Evolutionary conservation across 2,797 vertebrate genomes (phyloP), one percentile per base, ranked within the genome.

Genomic region (Hafferia zeledoni): DNA sequence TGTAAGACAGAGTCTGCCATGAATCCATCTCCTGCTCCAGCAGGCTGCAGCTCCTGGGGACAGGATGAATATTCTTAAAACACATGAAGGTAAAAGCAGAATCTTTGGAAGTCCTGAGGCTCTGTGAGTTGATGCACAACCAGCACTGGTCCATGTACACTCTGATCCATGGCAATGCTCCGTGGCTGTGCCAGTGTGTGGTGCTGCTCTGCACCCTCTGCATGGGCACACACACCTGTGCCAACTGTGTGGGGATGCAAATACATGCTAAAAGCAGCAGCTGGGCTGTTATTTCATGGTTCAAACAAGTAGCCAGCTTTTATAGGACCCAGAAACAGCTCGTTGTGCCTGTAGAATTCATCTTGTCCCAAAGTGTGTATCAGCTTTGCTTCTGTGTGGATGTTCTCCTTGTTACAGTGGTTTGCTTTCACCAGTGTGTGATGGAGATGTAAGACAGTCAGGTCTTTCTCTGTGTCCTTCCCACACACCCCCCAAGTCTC

Each of bases 81-180:
- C 3, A 9, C 9, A 6, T 0, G 4, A 56, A 64, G 67, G 7
- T 35, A 10, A 82, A 60, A 72, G 18, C 41, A 56, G 61, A 19
- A 16, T 37, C 19, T 37, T 49, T 8, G 8, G 5, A 28, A 65
- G n/a, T 17, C n/a, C 41, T 27, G 17, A 3, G 19, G 44, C 24
- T 43, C 24, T 5, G 3, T 13, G 56, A 17, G 57, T 11, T 13
- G 67, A 15, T 16, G 4, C 60, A 12, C 17, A 61, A 19, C 1
- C 0, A 3, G 17, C 46, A 19, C 17, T 5, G 30, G 13, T 3
- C 41, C 24, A 3, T 0, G 22, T 3, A 3, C 0, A 0, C 43
- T 31, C 35, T 52, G 47, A 41, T 27, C 44, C 64, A 20, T 5
- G 27, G 31, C 0, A 3, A 33, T 19, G 31, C 35, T 35, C 46